Percentiles rank a stretch among this genome's conserved stretches.
Conservation (phyloP, 2,888 invertebrate species). For the Petrolisthes cinctipes region DNA sequence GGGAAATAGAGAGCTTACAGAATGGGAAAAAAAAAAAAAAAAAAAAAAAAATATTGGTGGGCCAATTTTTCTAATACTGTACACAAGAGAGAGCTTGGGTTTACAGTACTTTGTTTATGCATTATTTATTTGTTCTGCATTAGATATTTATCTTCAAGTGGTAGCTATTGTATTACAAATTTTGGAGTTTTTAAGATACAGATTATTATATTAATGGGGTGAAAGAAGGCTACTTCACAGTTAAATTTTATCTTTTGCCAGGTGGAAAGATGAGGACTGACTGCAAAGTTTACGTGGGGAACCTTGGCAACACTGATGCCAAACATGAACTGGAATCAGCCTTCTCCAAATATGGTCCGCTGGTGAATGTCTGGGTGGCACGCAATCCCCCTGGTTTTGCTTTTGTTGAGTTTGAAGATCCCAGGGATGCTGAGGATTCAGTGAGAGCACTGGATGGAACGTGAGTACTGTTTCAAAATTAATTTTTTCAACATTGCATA, state of each 20-base stretch:
- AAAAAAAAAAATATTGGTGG: too few species aligned
- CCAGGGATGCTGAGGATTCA: slow-evolving; percentile 91
- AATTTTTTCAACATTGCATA: background rate
- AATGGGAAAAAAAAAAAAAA: too few species aligned
- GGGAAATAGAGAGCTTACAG: too few species aligned
- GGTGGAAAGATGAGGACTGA: slow-evolving; percentile 72
- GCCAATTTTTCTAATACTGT: too few species aligned
- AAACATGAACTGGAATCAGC: slow-evolving; percentile 90
- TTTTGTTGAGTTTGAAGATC: slow-evolving; percentile 90
- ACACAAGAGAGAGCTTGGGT: too few species aligned
- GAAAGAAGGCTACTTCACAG: too few species aligned
- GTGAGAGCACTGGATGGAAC: slow-evolving; percentile 86
- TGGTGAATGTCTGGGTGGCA: slow-evolving; percentile 94
- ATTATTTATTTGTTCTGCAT: too few species aligned
- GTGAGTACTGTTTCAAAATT: slow-evolving; percentile 73
- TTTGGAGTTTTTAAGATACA: too few species aligned
- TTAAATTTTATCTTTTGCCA: background rate
- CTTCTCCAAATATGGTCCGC: slow-evolving; percentile 88
- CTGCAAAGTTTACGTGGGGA: slow-evolving; percentile 95
- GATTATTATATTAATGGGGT: too few species aligned
- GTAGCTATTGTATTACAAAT: too few species aligned
- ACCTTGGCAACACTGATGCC: slow-evolving; percentile 90
- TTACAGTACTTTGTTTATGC: too few species aligned
- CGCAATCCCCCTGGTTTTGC: slow-evolving; percentile 93
- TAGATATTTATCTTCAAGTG: too few species aligned